phyloP scores from a whole-genome alignment of 2,797 vertebrate species.

The Calcarius lapponicus region DNA sequence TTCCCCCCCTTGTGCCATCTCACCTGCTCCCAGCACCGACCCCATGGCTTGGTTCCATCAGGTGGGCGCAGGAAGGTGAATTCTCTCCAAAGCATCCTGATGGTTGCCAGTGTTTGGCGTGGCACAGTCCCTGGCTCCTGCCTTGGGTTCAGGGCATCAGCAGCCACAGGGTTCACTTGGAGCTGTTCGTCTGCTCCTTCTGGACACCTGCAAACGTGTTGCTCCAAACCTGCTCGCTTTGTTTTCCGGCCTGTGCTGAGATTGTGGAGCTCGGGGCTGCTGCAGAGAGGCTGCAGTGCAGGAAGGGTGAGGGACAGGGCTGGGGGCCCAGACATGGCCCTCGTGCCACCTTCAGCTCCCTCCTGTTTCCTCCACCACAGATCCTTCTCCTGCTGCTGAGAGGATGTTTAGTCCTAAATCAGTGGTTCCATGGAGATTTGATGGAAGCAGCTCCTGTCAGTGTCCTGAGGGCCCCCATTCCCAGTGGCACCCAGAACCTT shows the following conservation, averaged over 20 bases:
- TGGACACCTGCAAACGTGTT: rapidly evolving
- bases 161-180: neutral
- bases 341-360: neutral
- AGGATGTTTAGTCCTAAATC: rapidly evolving
- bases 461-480: rapidly evolving
- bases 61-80: no score
- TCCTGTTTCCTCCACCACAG: no score
- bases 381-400: neutral
- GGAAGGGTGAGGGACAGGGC: neutral
- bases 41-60: neutral
- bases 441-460: neutral
- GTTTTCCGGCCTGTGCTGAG: neutral
- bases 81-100: rapidly evolving
- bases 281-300: rapidly evolving
- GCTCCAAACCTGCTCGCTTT: neutral
- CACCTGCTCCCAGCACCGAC: rapidly evolving
- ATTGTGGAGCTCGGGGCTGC: neutral
- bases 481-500: neutral
- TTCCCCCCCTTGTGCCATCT: neutral
- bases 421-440: rapidly evolving
- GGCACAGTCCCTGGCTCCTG: neutral
- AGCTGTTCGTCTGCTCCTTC: neutral
- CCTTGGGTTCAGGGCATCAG: neutral
- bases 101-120: neutral
- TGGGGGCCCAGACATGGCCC: neutral